A percentile compares a stretch with the other conserved stretches of the same genome.
Conservation (phyloP, 2,113 vertebrate species). For the Puma concolor region DNA sequence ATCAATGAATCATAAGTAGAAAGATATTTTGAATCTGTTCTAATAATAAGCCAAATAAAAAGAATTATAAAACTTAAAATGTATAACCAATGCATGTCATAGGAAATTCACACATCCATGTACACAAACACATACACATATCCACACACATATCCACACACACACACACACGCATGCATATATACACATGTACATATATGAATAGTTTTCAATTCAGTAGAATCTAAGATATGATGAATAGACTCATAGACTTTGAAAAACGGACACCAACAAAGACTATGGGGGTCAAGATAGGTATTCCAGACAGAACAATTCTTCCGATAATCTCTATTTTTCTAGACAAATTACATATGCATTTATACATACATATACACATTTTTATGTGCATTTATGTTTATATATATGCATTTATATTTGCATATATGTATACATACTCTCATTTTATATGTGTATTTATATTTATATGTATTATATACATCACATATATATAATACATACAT, state of each 20-base stretch:
- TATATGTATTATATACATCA: neutral
- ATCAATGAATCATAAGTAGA: neutral
- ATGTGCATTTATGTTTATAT: neutral
- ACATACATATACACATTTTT: neutral
- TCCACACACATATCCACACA: neutral
- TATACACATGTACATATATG: neutral
- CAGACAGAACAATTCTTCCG: neutral
- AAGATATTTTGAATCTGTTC: neutral
- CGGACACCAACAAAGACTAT: neutral
- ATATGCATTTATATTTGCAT: neutral
- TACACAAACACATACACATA: neutral
- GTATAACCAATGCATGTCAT: neutral
- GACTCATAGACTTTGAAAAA: neutral
- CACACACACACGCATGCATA: neutral
- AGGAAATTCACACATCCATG: neutral
- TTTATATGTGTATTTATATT: neutral
- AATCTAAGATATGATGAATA: neutral
- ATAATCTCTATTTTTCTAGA: neutral
- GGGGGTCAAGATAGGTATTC: neutral
- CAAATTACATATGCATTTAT: neutral
- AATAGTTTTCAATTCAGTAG: neutral
- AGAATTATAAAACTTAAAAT: neutral
- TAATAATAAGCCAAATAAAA: slow-evolving; percentile 25
- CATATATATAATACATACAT: neutral
- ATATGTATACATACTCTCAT: neutral